Base-by-base conservation (phyloP, 2,113 vertebrate genomes). In the Salvator merianae region DNA sequence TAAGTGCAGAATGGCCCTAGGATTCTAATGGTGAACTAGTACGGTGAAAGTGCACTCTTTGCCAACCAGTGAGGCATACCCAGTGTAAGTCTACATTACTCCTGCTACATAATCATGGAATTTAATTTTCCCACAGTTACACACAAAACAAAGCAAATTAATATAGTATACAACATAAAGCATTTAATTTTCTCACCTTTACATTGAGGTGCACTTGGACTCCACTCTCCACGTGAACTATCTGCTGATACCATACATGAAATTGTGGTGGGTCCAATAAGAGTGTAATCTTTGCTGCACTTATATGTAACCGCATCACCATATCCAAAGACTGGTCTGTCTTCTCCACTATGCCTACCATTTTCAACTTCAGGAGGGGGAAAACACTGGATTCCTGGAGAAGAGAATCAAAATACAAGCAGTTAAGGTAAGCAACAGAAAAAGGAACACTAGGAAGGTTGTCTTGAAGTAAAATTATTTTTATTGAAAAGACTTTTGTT, bases 351-450 rank as follows among this genome's bases (percentile, higher is more conserved):
- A 90, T 94, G 92, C 30, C 7, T 30, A 84, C 91, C 95, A 0
- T 93, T 84, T 84, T 84, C 36, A 76, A 96, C 94, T 26, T 69
- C 5, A 0, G 93, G 93, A 3, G 95, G 95, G 0, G 90, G 78
- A 43, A 4, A 1, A 1, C 94, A 96, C 9, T 84, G 93, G 86
- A 96, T 95, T 36, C 80, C 94, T 95, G 38, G 78, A 71, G 79
- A 72, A 1, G 76, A 88, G 55, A 82, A 14, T 30, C 22, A 63
- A 32, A 1, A 63, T 20, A 59, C 8, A 7, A n/a, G 43, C 36
- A 32, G 55, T 72, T 47, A 9, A 72, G 26, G n/a, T 65, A 63
- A 3, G 18, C 3, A 69, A 69, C 3, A 69, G 66, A 20, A 84
- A 34, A 59, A 8, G n/a, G 7, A 65, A 26, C 55, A 7, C 20